These are phyloP conservation scores for Andricus grossulariae DNA, from an alignment of 1,140 invertebrate genomes.

Conservation along the genomic window DNA sequence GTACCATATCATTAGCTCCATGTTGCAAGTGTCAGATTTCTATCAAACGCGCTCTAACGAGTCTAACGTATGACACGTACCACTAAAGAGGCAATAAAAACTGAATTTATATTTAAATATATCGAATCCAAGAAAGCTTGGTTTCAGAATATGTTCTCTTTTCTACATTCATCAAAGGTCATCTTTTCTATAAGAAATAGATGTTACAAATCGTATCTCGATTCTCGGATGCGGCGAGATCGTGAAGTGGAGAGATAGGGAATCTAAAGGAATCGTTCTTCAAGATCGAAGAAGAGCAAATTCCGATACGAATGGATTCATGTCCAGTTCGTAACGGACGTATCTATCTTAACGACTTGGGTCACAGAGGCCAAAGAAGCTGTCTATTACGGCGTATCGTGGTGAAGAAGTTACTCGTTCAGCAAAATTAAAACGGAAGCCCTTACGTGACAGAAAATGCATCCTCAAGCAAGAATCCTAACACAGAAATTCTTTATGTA, in stretches of 20 bases:
- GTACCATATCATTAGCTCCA: too few species aligned
- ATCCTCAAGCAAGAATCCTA: background rate
- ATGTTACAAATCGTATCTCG: background rate
- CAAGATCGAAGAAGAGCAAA: background rate
- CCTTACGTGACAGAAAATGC: constrained; percentile 20
- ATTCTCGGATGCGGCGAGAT: background rate
- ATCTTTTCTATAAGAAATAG: background rate
- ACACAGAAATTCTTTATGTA: constrained; percentile 4
- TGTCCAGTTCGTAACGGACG: constrained; percentile 38
- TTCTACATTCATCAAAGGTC: background rate
- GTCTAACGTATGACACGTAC: too few species aligned
- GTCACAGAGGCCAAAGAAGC: constrained; percentile 56
- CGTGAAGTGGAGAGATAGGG: background rate
- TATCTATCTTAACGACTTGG: constrained; percentile 57
- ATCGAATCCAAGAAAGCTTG: too few species aligned
- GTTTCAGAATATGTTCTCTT: background rate
- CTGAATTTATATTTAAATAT: too few species aligned
- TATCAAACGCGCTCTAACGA: too few species aligned
- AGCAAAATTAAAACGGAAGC: constrained; percentile 46
- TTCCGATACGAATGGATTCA: constrained; percentile 17
- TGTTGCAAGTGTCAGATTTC: too few species aligned
- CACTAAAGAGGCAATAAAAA: too few species aligned
- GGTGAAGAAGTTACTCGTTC: constrained; percentile 49
- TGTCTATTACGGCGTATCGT: constrained; percentile 55
- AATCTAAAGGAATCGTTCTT: constrained; percentile 27